Percentiles rank a stretch among this genome's conserved stretches.
These are phyloP conservation scores for Lagorchestes hirsutus DNA, from an alignment of 2,797 vertebrate genomes.

Conservation along the genomic window DNA sequence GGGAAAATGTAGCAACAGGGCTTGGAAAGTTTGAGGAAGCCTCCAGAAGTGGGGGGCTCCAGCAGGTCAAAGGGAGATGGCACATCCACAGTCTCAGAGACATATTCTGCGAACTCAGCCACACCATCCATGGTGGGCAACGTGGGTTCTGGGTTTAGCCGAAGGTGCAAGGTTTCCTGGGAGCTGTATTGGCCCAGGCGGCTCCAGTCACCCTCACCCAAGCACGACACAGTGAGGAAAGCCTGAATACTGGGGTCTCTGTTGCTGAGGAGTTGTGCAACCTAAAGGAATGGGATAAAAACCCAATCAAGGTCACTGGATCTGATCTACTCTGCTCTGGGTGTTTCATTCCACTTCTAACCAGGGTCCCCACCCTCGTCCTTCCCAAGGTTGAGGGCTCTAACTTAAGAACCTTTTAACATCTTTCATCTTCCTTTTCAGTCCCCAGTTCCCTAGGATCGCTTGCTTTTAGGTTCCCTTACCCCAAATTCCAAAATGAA, in stretches of 20 bases:
- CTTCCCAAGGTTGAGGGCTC: not conserved
- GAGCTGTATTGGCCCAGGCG: slow-evolving; percentile 89
- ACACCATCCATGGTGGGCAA: slow-evolving; percentile 96
- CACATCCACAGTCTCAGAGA: slow-evolving; percentile 97
- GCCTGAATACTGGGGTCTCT: slow-evolving; percentile 87
- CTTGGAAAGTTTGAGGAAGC: slow-evolving; percentile 98
- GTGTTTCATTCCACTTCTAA: slow-evolving; percentile 9
- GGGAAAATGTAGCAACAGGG: slow-evolving; percentile 99
- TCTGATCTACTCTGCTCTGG: not conserved
- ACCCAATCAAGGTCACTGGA: slow-evolving; percentile 41
- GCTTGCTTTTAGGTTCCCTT: not conserved
- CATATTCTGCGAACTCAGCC: slow-evolving; percentile 95
- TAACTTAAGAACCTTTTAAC: slow-evolving; percentile 15
- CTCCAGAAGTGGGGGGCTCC: slow-evolving; percentile 97
- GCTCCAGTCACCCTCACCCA: slow-evolving; percentile 95
- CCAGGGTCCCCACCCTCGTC: slow-evolving; percentile 11
- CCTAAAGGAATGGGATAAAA: slow-evolving; percentile 87
- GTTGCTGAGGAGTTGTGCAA: slow-evolving; percentile 90
- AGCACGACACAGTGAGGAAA: slow-evolving; percentile 93
- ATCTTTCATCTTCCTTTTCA: not conserved
- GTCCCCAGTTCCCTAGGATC: not conserved
- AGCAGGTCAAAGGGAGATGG: slow-evolving; percentile 97
- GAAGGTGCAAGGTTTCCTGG: slow-evolving; percentile 91
- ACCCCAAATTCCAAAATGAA: not conserved
- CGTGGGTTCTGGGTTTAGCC: slow-evolving; percentile 91